Base-by-base conservation (phyloP, 2,113 vertebrate genomes). In the Piliocolobus tephrosceles region DNA sequence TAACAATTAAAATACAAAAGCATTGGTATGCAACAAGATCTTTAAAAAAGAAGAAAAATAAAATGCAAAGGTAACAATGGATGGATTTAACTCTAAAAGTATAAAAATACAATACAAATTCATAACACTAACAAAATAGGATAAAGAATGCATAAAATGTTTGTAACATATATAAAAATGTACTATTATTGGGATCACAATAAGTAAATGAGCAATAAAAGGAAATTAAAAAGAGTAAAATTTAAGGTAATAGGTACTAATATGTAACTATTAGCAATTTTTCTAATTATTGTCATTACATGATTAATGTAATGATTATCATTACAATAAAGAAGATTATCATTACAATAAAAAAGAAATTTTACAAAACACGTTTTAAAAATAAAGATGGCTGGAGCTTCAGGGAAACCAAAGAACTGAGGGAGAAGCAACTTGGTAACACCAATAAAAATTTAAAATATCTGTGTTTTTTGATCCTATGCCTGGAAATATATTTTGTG, bases 51-150 rank as follows among this genome's bases (percentile, higher is more conserved):
- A 10, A 61, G 25, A 12, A 61, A 61, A 61, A 61, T 61, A 61
- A 61, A 70, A 55, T n/a, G 13, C 30, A 96, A 90, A 85, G 35
- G 40, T 55, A 93, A 94, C 97, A 96, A 91, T 30, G 61, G 78
- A 52, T 35, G 22, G 10, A 70, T 70, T 68, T 76, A 72, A 68
- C 47, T 57, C 17, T 66, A 30, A 94, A 92, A 85, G 9, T 52
- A 72, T 57, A 90, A 94, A 93, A 86, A 58, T 88, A 58, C 18
- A 92, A 68, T 81, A 87, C 58, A 83, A 95, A 92, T 66, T 79
- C 55, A 81, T 66, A 80, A 17, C 50, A 17, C 16, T 52, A 52
- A 88, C 7, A 79, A 78, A 64, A 68, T 76, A 91, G 8, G 58
- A 61, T 79, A 84, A 93, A 92, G 58, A 94, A 55, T 32, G 17